Conservation (phyloP, 2,113 vertebrate species). For the Muscicapa adusta region DNA sequence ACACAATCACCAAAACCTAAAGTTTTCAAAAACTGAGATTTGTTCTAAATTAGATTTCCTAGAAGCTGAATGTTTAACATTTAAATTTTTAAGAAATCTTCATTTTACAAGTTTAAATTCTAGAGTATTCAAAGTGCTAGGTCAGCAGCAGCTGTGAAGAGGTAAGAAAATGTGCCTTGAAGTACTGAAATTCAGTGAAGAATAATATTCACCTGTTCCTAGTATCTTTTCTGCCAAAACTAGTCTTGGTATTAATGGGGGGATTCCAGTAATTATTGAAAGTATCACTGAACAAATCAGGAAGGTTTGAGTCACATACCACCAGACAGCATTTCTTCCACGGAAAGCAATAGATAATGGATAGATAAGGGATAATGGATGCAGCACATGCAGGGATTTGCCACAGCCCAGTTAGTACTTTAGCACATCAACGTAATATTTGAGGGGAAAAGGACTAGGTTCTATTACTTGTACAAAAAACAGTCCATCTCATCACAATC, state of each 20-base stretch:
- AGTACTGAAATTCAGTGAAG: background rate
- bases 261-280: background rate
- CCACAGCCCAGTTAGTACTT: background rate
- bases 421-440: background rate
- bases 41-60: background rate
- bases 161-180: background rate
- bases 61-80: background rate
- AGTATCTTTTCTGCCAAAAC: background rate
- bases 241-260: background rate
- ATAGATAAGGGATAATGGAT: background rate
- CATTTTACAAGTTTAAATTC: background rate
- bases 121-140: background rate
- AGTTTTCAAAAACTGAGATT: background rate
- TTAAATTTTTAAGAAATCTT: background rate
- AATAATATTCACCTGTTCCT: background rate
- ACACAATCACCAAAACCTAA: background rate
- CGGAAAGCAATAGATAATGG: background rate
- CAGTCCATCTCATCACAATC: background rate
- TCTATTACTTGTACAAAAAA: background rate
- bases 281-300: background rate
- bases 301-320: background rate
- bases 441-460: background rate
- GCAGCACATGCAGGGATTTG: background rate
- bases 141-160: background rate
- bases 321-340: background rate